Conservation (phyloP, 2,888 invertebrate genomes). For the Cybosia mesomella region DNA sequence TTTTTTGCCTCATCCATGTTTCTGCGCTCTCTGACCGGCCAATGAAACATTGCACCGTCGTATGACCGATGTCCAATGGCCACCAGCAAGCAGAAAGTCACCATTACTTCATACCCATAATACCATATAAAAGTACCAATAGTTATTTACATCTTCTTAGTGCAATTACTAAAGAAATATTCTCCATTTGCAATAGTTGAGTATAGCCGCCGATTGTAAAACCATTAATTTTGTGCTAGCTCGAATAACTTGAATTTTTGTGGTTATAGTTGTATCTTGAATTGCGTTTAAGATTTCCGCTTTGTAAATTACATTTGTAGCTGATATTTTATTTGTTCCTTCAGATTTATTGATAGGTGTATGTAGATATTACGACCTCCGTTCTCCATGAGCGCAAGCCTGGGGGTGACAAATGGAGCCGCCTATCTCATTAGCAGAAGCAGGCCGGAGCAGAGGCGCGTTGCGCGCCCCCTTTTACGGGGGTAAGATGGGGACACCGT, state of each 20-base stretch:
- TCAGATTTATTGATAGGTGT: neutral
- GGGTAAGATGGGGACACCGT: no score
- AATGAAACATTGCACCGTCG: constrained; percentile 68
- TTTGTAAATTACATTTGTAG: constrained; percentile 11
- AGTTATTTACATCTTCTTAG: constrained; percentile 37
- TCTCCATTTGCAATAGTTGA: constrained; percentile 3
- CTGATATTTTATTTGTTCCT: neutral
- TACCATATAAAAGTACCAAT: constrained; percentile 25
- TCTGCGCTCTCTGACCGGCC: constrained; percentile 40
- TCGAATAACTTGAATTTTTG: constrained; percentile 16
- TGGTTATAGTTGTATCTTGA: neutral
- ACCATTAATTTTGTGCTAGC: constrained; percentile 17
- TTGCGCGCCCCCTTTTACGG: no score
- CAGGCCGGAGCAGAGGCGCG: no score
- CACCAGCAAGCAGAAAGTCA: constrained; percentile 58
- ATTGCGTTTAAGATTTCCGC: constrained; percentile 10
- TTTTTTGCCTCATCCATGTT: constrained; percentile 50
- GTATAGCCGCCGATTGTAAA: constrained; percentile 11
- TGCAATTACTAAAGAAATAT: constrained; percentile 19
- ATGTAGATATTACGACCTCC: no score
- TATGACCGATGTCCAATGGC: constrained; percentile 69
- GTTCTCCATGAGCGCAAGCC: no score
- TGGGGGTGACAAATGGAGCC: no score
- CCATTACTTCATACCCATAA: constrained; percentile 30
- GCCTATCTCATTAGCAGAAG: no score